A percentile compares a stretch with the other conserved stretches of the same genome.
Conservation (phyloP, 2,888 invertebrate species). For the Phalera bucephala region DNA sequence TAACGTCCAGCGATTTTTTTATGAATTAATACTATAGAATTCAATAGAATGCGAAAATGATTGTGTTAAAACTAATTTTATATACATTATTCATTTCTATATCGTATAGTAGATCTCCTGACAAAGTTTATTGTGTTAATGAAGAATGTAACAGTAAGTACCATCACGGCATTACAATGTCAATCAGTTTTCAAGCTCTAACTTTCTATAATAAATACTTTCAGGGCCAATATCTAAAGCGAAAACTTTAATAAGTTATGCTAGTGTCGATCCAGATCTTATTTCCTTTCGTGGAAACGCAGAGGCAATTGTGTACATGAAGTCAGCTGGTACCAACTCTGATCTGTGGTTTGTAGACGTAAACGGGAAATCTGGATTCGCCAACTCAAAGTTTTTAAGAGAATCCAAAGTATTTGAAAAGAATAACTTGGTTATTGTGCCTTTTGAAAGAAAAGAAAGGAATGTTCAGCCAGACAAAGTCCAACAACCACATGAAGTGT, state of each 20-base stretch:
- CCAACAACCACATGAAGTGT: constrained; percentile 72
- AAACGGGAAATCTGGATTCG: constrained; percentile 86
- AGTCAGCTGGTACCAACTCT: constrained; percentile 84
- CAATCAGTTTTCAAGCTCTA: constrained; percentile 40
- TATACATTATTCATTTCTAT: constrained; percentile 60
- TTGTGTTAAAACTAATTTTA: constrained; percentile 64
- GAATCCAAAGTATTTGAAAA: constrained; percentile 81
- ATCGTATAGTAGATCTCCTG: constrained; percentile 80
- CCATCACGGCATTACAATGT: constrained; percentile 22
- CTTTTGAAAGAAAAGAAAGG: constrained; percentile 30
- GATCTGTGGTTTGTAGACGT: constrained; percentile 88
- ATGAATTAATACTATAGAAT: constrained; percentile 47
- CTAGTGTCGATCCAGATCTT: constrained; percentile 76
- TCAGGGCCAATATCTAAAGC: constrained; percentile 85
- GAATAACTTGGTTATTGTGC: constrained; percentile 58
- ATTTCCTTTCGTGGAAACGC: constrained; percentile 84
- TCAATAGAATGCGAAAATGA: constrained; percentile 75
- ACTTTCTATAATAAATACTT: constrained; percentile 45
- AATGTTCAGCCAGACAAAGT: constrained; percentile 67
- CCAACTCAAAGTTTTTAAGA: constrained; percentile 80
- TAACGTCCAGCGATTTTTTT: constrained; percentile 61
- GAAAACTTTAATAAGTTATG: constrained; percentile 82
- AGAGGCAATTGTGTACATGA: constrained; percentile 86
- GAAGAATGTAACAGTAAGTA: constrained; percentile 86
- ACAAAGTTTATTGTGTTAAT: constrained; percentile 88